Evolutionary conservation across 30 jellyfish, hydroid and myxozoan species (phyloP), one percentile per base, ranked within the genome.

Genomic region (Cassiopea andromeda): DNA sequence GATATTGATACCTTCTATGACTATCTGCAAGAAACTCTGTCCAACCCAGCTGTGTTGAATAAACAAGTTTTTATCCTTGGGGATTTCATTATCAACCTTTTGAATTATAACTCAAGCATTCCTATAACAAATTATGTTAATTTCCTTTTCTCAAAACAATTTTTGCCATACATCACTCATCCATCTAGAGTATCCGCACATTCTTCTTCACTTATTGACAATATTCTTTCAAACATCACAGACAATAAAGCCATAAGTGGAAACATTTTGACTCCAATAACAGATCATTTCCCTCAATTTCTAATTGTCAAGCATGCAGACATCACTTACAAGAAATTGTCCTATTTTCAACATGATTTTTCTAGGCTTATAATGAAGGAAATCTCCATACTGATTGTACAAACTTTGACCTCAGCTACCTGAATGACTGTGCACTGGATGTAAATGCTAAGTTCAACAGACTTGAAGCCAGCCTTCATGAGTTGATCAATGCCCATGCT

Each of bases 251-350:
- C 96, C 69, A 6, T 79, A 80, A 79, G 91, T 80, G 96, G 96
- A 46, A 78, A 87, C 69, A 87, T 77, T 78, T 19, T 80, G 83
- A 89, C 91, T 9, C 91, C 68, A 73, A 89, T 89, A 89, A 89
- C 91, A 1, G 96, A 89, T 80, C 96, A 89, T 66, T 80, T 89
- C 87, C 96, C 91, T 70, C 96, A 89, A 60, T 80, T 89, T 50
- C 82, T 89, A 72, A 69, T 88, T 88, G 91, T 88, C 87, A 88
- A 79, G 82, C 96, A 88, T 67, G 90, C 90, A 87, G 91, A 87
- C 27, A 78, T 78, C 27, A 6, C 87, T 67, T 78, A 88, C 69
- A 79, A 78, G 77, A 88, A 80, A 19, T 66, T 78, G 81, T 45
- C 84, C 10, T 86, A 86, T 75, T 86, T 75, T 64, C 86, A 78